Conservation (phyloP, 1,140 invertebrate genomes). For the Heliconius himera region DNA sequence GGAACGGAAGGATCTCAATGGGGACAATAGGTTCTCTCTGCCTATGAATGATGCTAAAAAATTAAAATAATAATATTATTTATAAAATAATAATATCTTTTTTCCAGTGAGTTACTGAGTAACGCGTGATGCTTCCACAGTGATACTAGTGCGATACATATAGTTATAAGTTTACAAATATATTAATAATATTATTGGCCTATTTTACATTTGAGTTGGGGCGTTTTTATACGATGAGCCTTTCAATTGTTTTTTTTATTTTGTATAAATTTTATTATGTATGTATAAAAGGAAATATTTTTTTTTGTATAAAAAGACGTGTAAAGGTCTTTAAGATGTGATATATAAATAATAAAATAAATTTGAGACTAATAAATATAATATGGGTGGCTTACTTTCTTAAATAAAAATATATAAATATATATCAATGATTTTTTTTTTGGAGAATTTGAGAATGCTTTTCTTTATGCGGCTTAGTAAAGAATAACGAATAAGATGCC, state of each 20-base stretch:
- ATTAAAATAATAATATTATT: not conserved
- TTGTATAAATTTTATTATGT: not conserved
- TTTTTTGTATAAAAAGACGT: not conserved
- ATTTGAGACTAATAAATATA: too few relatives aligned
- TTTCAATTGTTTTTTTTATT: not conserved
- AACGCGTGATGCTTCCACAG: slow-evolving; percentile 70
- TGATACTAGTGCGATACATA: slow-evolving; percentile 66
- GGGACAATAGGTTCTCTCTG: too few relatives aligned
- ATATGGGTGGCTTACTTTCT: too few relatives aligned
- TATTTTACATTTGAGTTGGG: slow-evolving; percentile 22
- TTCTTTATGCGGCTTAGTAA: not conserved
- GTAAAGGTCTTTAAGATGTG: too few relatives aligned
- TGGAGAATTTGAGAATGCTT: too few relatives aligned
- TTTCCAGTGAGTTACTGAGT: slow-evolving; percentile 68
- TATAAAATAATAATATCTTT: too few relatives aligned
- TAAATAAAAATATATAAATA: too few relatives aligned
- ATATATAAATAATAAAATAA: too few relatives aligned
- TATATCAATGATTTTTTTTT: not conserved
- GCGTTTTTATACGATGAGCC: slow-evolving; percentile 32
- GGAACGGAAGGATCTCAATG: too few relatives aligned
- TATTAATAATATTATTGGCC: slow-evolving; percentile 21
- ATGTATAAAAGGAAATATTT: not conserved
- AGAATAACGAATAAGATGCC: not conserved
- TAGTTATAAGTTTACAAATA: slow-evolving; percentile 47
- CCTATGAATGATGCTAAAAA: too few relatives aligned